phyloP scores from a whole-genome alignment of 2,888 invertebrate genomes.

The Hoplodrina ambigua region DNA sequence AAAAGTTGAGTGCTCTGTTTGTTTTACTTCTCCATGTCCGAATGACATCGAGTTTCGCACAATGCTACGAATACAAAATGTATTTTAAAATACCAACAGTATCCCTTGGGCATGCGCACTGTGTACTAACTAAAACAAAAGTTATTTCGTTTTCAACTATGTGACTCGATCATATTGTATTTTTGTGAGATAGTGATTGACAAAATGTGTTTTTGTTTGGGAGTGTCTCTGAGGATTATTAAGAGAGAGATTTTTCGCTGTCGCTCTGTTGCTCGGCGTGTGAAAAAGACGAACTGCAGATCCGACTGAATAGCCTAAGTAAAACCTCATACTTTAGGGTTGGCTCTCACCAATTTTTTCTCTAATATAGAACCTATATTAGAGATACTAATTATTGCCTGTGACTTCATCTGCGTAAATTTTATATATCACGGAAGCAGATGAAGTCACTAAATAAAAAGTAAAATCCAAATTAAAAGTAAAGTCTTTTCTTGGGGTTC shows the following conservation, averaged over 20 bases:
- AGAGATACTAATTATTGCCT: no score
- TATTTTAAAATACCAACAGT: conserved; percentile 25
- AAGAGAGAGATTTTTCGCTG: background rate
- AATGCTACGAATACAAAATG: conserved; percentile 25
- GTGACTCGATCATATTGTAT: conserved; percentile 8
- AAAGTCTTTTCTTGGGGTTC: no score
- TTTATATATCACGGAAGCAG: no score
- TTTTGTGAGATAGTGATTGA: conserved; percentile 16
- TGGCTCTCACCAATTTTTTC: no score
- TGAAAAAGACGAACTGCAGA: no score
- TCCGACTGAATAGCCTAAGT: no score
- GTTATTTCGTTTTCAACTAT: conserved; percentile 36
- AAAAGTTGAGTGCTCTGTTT: background rate
- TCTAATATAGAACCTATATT: no score
- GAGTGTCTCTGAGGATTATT: background rate
- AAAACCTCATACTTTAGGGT: no score
- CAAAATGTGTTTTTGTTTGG: conserved; percentile 12
- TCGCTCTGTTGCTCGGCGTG: no score
- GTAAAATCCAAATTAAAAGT: no score
- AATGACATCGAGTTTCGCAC: conserved; percentile 20
- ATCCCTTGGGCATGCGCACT: conserved; percentile 18
- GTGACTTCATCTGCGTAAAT: no score
- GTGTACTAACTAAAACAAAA: conserved; percentile 34
- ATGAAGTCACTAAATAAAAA: no score
- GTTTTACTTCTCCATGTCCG: background rate